A percentile compares a stretch with the other conserved stretches of the same genome.
These are phyloP conservation scores for Craniophora ligustri DNA, from an alignment of 2,888 invertebrate genomes.

Conservation along the genomic window DNA sequence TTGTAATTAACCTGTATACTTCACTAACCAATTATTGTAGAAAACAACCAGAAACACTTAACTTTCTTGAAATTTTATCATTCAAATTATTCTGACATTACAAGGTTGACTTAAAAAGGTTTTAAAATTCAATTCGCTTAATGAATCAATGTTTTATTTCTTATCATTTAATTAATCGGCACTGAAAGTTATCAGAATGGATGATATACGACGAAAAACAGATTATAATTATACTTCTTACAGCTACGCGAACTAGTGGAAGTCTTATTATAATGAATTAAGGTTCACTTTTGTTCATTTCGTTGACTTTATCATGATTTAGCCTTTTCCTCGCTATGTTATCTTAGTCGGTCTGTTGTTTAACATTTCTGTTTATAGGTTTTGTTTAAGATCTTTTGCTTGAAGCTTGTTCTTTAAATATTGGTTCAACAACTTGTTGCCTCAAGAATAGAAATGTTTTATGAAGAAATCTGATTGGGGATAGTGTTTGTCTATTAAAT, in stretches of 20 bases:
- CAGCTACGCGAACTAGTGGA: slow-evolving; percentile 24
- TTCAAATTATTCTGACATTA: slow-evolving; percentile 41
- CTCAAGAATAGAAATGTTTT: slow-evolving; percentile 43
- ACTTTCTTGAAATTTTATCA: slow-evolving; percentile 17
- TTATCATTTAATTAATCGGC: slow-evolving; percentile 81
- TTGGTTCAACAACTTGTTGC: slow-evolving; percentile 41
- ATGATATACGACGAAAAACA: slow-evolving; percentile 69
- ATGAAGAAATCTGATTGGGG: slow-evolving; percentile 46
- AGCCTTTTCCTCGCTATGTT: slow-evolving; percentile 65
- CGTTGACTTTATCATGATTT: slow-evolving; percentile 62
- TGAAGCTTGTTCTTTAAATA: slow-evolving; percentile 56
- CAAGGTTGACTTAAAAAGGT: slow-evolving; percentile 58
- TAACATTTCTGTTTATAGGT: slow-evolving; percentile 70
- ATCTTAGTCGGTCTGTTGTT: slow-evolving; percentile 62
- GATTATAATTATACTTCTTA: slow-evolving; percentile 68
- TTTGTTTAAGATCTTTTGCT: slow-evolving; percentile 65
- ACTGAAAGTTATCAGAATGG: slow-evolving; percentile 66
- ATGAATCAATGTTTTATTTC: slow-evolving; percentile 68
- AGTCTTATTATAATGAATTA: slow-evolving; percentile 15
- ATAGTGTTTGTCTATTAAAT: slow-evolving; percentile 45
- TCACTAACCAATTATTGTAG: not conserved
- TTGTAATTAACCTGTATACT: not conserved
- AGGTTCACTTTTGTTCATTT: slow-evolving; percentile 31
- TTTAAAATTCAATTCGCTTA: slow-evolving; percentile 62
- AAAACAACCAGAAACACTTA: not conserved